Percentiles rank a stretch among this genome's conserved stretches.
Conservation (phyloP, 2,113 vertebrate species). For the Turdus rufiventris region DNA sequence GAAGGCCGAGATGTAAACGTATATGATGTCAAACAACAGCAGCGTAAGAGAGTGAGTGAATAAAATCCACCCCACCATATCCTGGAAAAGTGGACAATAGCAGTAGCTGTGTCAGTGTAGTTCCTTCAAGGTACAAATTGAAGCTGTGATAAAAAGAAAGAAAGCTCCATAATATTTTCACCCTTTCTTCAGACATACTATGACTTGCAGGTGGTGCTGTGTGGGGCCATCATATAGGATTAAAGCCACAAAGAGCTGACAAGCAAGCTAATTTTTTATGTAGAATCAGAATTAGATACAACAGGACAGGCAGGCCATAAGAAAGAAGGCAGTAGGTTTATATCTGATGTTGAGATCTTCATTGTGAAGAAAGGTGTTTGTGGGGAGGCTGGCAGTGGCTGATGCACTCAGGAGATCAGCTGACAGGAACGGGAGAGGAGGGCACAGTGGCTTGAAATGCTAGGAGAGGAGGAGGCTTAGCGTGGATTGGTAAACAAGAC, state of each 20-base stretch:
- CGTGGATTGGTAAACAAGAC: not conserved
- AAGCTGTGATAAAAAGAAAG: not conserved
- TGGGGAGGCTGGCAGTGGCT: too few species aligned
- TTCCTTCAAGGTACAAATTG: not conserved
- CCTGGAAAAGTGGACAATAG: not conserved
- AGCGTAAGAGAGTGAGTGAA: not conserved
- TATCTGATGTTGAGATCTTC: not conserved
- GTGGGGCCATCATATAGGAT: too few species aligned
- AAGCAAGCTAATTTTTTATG: rapidly evolving
- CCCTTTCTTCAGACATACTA: too few species aligned
- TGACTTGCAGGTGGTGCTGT: not conserved
- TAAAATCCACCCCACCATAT: not conserved
- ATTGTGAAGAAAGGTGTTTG: not conserved
- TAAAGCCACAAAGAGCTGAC: not conserved
- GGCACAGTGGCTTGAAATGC: not conserved
- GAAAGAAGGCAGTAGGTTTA: not conserved
- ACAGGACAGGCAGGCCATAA: not conserved
- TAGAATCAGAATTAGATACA: not conserved
- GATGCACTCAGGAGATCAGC: not conserved
- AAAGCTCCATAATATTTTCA: not conserved
- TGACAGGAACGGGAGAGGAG: not conserved
- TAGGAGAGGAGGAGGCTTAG: not conserved
- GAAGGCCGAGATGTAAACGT: not conserved
- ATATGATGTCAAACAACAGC: too few species aligned
- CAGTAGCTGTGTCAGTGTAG: not conserved